These are phyloP conservation scores for Halcyon senegalensis DNA, from an alignment of 2,113 vertebrate genomes.

Conservation along the genomic window DNA sequence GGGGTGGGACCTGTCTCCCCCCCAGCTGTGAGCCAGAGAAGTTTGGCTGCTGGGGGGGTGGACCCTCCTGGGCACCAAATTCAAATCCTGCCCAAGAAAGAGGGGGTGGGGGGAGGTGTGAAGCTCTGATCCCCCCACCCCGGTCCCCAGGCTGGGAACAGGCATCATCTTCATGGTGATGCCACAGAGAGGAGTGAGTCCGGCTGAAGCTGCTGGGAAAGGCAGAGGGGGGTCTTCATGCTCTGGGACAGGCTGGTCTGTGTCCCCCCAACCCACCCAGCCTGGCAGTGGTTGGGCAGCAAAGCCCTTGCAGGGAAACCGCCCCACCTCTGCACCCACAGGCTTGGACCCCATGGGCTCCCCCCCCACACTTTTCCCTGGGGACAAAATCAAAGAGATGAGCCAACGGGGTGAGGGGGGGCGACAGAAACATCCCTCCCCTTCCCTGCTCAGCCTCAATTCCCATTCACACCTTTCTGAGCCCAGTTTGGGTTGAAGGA, in stretches of 20 bases:
- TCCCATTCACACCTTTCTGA: not conserved
- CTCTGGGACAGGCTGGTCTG: not conserved
- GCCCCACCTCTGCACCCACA: accelerated
- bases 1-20: not conserved
- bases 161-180: accelerated
- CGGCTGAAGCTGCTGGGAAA: accelerated
- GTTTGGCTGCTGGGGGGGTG: not conserved
- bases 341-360: accelerated
- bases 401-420: not conserved
- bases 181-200: not conserved
- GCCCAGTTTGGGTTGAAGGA: not conserved
- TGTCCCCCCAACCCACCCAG: not conserved
- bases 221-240: not conserved
- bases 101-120: not conserved
- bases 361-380: too few species aligned
- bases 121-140: not conserved
- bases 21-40: accelerated
- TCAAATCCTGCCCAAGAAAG: not conserved
- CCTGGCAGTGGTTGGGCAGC: not conserved
- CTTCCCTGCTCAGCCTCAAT: not conserved
- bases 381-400: not conserved
- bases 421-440: not conserved
- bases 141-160: not conserved
- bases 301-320: not conserved
- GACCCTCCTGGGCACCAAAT: not conserved